Evolutionary conservation across 1,140 invertebrate genomes (phyloP).

Genomic region (Battus philenor): DNA sequence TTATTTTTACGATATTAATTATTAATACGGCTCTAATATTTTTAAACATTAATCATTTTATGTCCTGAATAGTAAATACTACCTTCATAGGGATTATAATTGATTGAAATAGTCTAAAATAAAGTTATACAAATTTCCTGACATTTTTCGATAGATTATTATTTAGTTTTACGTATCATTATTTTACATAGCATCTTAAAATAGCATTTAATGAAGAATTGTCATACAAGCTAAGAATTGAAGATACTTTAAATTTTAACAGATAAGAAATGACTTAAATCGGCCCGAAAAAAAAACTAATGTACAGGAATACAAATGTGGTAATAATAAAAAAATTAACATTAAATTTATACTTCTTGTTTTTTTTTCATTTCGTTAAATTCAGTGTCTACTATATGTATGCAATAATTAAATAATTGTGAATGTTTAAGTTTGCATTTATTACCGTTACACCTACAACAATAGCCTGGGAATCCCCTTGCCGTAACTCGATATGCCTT

Average conservation of each 20-base stretch:
- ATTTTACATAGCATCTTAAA: too few relatives aligned
- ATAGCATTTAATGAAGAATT: too few relatives aligned
- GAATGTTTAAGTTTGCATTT: not conserved
- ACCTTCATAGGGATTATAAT: too few relatives aligned
- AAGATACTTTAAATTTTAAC: too few relatives aligned
- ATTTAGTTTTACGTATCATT: too few relatives aligned
- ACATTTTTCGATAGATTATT: too few relatives aligned
- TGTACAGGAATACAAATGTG: not conserved
- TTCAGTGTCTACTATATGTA: too few relatives aligned
- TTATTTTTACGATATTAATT: not conserved
- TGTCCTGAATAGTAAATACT: too few relatives aligned
- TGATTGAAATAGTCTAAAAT: too few relatives aligned
- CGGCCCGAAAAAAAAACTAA: not conserved
- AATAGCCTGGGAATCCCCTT: conserved; percentile 6
- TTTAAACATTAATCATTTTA: not conserved
- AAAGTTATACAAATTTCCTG: too few relatives aligned
- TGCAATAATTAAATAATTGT: not conserved
- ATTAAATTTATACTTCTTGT: not conserved
- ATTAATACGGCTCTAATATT: not conserved
- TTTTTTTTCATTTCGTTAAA: not conserved
- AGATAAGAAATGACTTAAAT: too few relatives aligned
- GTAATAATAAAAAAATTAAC: not conserved
- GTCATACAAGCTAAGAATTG: too few relatives aligned
- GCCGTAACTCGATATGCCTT: not conserved
- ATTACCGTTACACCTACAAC: not conserved